Conservation (phyloP, 92 coral and sea anemone species). For the Parazoanthus darwini region DNA sequence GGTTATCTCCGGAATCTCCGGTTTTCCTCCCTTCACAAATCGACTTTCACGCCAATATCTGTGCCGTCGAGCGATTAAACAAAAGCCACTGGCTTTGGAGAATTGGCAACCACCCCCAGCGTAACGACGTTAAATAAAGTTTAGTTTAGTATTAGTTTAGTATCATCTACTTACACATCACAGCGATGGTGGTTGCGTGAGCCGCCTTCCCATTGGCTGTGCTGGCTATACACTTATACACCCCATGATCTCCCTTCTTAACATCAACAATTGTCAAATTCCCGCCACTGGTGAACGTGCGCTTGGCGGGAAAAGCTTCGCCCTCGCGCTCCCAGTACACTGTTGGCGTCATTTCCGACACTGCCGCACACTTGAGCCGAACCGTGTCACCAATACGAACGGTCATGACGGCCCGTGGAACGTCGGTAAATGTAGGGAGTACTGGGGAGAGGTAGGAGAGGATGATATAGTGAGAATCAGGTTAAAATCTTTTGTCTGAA, state of each 20-base stretch:
- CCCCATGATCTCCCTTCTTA: conserved; percentile 80
- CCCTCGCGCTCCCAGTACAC: conserved; percentile 81
- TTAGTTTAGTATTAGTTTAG: too few relatives aligned
- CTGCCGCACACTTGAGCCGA: conserved; percentile 74
- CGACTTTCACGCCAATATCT: too few relatives aligned
- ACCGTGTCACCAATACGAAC: conserved; percentile 80
- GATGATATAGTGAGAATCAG: neutral
- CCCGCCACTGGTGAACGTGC: conserved; percentile 72
- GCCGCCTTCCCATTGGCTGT: conserved; percentile 66
- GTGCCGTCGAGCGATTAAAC: too few relatives aligned
- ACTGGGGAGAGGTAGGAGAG: conserved; percentile 48
- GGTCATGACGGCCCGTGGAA: conserved; percentile 77
- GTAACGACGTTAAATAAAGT: too few relatives aligned
- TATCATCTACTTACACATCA: conserved; percentile 70
- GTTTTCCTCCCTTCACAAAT: too few relatives aligned
- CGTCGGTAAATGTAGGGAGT: conserved; percentile 77
- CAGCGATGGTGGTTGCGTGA: conserved; percentile 72
- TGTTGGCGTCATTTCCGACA: conserved; percentile 57
- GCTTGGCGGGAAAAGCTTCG: conserved; percentile 74
- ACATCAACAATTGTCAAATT: conserved; percentile 62
- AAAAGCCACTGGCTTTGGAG: too few relatives aligned
- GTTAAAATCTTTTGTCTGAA: neutral
- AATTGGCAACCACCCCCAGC: too few relatives aligned
- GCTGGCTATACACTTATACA: conserved; percentile 77
- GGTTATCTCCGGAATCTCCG: too few relatives aligned